Percentiles rank a stretch among this genome's conserved stretches.
Evolutionary conservation across 2,888 invertebrate genomes (phyloP).

Genomic region (Agrotis ipsilon): DNA sequence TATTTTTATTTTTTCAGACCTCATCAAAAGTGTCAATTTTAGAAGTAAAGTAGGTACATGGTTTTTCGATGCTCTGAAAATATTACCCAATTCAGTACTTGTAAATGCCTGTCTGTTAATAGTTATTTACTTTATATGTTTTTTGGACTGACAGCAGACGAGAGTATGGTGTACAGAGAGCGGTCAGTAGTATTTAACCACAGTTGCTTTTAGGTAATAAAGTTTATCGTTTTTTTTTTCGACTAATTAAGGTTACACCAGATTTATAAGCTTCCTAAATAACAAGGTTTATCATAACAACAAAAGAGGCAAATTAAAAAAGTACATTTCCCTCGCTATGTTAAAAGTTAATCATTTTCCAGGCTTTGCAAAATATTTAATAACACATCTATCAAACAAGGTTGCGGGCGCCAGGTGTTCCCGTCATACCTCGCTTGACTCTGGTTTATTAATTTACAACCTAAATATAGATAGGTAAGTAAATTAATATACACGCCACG

Average conservation of each 20-base stretch:
- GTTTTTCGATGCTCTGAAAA: too few relatives aligned
- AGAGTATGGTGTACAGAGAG: too few relatives aligned
- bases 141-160: too few relatives aligned
- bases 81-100: too few relatives aligned
- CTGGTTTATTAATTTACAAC: conserved; percentile 46
- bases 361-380: conserved; percentile 44
- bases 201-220: too few relatives aligned
- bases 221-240: too few relatives aligned
- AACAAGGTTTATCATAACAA: conserved; percentile 8
- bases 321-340: background rate
- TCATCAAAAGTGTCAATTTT: too few relatives aligned
- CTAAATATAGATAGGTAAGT: conserved; percentile 37
- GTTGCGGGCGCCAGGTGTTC: conserved; percentile 31
- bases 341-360: conserved; percentile 16
- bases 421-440: conserved; percentile 25
- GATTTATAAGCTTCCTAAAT: conserved; percentile 1
- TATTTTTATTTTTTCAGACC: too few relatives aligned
- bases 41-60: too few relatives aligned
- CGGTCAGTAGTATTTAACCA: too few relatives aligned
- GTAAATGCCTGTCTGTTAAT: too few relatives aligned
- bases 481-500: conserved; percentile 30
- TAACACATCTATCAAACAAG: conserved; percentile 31
- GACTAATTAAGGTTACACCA: background rate
- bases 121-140: too few relatives aligned
- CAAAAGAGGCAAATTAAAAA: background rate